These are phyloP conservation scores for Balaenoptera acutorostrata DNA, from an alignment of 2,113 vertebrate species.

Conservation along the genomic window DNA sequence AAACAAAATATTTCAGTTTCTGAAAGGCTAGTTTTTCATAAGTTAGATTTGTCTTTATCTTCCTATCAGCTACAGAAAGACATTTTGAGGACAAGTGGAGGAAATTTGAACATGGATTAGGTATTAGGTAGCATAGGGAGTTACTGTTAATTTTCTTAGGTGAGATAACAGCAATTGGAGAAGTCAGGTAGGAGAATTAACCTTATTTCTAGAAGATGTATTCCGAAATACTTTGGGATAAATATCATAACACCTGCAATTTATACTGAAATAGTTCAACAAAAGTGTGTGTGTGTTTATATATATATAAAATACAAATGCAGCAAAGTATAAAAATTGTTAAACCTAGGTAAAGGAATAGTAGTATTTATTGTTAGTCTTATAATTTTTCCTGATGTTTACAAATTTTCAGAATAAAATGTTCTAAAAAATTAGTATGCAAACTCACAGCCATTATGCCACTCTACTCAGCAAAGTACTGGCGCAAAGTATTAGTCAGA, in stretches of 20 bases:
- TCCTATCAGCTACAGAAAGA: neutral
- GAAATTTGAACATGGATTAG: neutral
- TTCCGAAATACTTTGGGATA: neutral
- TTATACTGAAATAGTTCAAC: slow-evolving; percentile 33
- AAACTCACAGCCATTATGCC: neutral
- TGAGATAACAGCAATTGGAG: neutral
- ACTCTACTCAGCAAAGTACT: neutral
- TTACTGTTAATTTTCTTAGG: slow-evolving; percentile 22
- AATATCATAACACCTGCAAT: neutral
- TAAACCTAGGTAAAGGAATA: neutral
- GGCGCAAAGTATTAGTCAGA: neutral
- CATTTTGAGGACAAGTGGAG: neutral
- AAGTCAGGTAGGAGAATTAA: neutral
- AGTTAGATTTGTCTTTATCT: slow-evolving; percentile 5
- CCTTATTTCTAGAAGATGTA: slow-evolving; percentile 8
- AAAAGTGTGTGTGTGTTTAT: neutral
- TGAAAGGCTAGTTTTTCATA: slow-evolving; percentile 20
- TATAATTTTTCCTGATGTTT: neutral
- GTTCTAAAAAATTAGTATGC: neutral
- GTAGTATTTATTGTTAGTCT: neutral
- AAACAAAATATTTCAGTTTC: slow-evolving; percentile 1
- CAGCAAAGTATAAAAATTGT: slow-evolving; percentile 27
- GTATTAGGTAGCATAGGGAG: slow-evolving; percentile 14
- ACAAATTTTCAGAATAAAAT: slow-evolving; percentile 1
- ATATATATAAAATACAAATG: slow-evolving; percentile 18